Percentiles rank a stretch among this genome's conserved stretches.
Evolutionary conservation across 2,888 invertebrate species (phyloP).

Genomic region (Spialia ferax): DNA sequence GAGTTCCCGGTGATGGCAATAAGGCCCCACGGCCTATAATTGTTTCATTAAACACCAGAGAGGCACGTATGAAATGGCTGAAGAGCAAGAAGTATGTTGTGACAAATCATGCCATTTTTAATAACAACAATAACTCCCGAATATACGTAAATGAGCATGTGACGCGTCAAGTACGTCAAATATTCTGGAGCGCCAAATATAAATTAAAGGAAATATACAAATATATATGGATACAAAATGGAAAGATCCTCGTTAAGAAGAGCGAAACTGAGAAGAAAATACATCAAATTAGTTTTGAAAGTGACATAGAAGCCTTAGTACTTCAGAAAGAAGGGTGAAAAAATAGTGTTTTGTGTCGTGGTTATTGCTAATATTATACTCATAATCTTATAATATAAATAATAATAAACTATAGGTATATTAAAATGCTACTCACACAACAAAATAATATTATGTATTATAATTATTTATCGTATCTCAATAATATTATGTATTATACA

Average conservation of each 20-base stretch:
- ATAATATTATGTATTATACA: no score
- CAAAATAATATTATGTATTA: no score
- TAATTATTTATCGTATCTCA: no score
- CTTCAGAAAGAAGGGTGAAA: background rate
- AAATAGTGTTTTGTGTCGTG: no score
- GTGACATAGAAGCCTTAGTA: conserved; percentile 18
- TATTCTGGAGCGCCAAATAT: conserved; percentile 37
- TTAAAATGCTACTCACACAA: no score
- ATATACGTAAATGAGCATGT: conserved; percentile 42
- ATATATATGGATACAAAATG: conserved; percentile 43
- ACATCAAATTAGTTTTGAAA: conserved; percentile 29
- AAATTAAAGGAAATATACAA: conserved; percentile 34
- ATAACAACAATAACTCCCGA: conserved; percentile 15
- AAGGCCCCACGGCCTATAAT: conserved; percentile 34
- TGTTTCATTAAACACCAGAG: conserved; percentile 18
- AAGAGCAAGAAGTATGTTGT: conserved; percentile 21
- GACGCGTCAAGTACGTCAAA: conserved; percentile 16
- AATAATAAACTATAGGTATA: no score
- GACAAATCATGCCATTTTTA: conserved; percentile 21
- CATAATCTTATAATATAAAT: no score
- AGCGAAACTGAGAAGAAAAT: conserved; percentile 31
- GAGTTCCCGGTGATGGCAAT: conserved; percentile 27
- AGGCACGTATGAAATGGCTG: conserved; percentile 26
- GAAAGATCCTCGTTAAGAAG: no score
- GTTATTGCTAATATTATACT: no score